Conservation (phyloP, 2,113 vertebrate species). For the Tupaia tana region DNA sequence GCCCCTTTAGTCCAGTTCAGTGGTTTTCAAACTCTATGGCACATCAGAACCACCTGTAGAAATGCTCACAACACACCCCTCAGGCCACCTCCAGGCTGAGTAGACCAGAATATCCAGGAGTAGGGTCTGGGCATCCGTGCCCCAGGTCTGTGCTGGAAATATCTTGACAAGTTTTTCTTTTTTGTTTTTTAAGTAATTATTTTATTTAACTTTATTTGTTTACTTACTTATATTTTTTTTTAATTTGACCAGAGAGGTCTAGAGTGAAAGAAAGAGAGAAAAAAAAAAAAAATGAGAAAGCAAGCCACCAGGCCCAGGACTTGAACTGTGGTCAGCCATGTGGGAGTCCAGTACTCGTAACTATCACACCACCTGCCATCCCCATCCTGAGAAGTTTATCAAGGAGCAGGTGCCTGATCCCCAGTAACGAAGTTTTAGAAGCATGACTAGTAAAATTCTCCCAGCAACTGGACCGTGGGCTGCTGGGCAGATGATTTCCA, state of each 20-base stretch:
- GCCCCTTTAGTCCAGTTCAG: background rate
- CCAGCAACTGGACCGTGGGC: background rate
- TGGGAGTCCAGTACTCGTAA: too few species aligned
- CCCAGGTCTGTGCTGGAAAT: background rate
- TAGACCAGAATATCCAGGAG: background rate
- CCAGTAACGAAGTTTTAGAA: background rate
- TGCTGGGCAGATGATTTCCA: background rate
- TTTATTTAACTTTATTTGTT: too few species aligned
- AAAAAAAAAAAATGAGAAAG: too few species aligned
- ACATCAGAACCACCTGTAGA: background rate
- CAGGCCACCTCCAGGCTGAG: background rate
- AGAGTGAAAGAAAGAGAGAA: too few species aligned
- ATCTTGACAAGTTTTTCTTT: background rate
- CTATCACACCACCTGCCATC: too few species aligned
- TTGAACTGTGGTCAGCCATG: too few species aligned
- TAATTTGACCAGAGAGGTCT: too few species aligned
- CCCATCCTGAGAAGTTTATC: background rate
- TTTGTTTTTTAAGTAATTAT: too few species aligned
- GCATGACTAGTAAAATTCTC: background rate
- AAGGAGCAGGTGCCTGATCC: background rate
- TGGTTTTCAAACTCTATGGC: background rate
- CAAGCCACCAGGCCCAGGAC: too few species aligned
- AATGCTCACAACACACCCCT: background rate
- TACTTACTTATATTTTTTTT: too few species aligned
- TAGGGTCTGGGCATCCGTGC: background rate